Conservation (phyloP, 2,797 vertebrate genomes). For the Coluber constrictor region DNA sequence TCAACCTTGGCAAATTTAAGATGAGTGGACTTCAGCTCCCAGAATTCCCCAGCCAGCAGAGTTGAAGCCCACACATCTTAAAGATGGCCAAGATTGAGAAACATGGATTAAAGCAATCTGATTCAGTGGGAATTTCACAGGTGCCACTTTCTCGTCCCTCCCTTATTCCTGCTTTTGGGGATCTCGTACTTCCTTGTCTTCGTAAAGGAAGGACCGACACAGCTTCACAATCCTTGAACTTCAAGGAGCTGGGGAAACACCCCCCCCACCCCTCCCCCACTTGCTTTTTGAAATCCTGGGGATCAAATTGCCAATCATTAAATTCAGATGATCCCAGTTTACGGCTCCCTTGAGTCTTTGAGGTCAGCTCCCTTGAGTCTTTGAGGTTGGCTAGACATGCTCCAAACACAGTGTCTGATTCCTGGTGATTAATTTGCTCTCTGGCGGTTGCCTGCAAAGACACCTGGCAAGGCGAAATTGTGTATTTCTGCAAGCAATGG, state of each 20-base stretch:
- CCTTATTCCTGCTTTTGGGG: background rate
- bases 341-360: background rate
- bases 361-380: background rate
- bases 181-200: background rate
- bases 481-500: background rate
- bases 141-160: fast-evolving
- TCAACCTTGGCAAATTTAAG: background rate
- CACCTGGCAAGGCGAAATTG: background rate
- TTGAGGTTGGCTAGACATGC: background rate
- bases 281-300: background rate
- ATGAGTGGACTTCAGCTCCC: background rate
- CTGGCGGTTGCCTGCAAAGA: background rate
- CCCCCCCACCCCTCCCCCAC: fast-evolving
- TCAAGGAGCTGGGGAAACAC: background rate
- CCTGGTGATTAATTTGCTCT: background rate
- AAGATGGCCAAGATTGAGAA: background rate
- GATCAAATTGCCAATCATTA: background rate
- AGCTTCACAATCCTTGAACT: background rate
- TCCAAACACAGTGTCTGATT: background rate
- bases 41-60: background rate
- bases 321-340: background rate
- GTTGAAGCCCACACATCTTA: background rate
- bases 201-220: background rate
- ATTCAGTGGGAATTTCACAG: background rate
- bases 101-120: background rate